Percentiles rank a stretch among this genome's conserved stretches.
Conservation (phyloP, 1,140 invertebrate genomes). For the Anthonomus grandis region DNA sequence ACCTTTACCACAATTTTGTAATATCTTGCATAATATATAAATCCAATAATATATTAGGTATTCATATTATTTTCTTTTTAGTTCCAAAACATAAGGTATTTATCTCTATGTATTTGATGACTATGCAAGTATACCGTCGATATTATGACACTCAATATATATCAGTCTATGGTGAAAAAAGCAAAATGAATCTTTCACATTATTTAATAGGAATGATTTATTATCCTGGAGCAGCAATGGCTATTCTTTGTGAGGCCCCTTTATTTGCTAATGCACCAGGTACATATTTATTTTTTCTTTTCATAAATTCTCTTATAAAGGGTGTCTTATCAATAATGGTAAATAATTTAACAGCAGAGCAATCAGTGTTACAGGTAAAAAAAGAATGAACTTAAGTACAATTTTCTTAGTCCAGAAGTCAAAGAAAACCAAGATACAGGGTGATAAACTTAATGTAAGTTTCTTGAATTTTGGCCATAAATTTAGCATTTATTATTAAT, state of each 20-base stretch:
- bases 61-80: conserved; percentile 45
- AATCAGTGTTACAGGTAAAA: too few species aligned
- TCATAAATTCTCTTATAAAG: too few species aligned
- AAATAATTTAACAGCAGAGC: too few species aligned
- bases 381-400: too few species aligned
- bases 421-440: too few species aligned
- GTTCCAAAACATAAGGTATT: conserved; percentile 56
- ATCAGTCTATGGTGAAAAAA: conserved; percentile 72
- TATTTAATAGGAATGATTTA: conserved; percentile 72
- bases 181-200: conserved; percentile 74
- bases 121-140: conserved; percentile 67
- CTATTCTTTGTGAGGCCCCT: conserved; percentile 67
- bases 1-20: not conserved
- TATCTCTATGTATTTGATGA: conserved; percentile 59
- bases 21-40: not conserved
- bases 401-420: too few species aligned
- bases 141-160: conserved; percentile 75
- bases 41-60: not conserved
- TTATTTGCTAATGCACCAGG: conserved; percentile 57
- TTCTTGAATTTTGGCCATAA: too few species aligned
- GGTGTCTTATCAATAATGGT: too few species aligned
- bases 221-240: conserved; percentile 66
- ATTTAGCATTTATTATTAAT: too few species aligned
- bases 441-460: too few species aligned
- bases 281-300: conserved; percentile 18